A percentile compares a stretch with the other conserved stretches of the same genome.
Evolutionary conservation across 2,797 vertebrate genomes (phyloP).

Genomic region (Myotis pilosus): DNA sequence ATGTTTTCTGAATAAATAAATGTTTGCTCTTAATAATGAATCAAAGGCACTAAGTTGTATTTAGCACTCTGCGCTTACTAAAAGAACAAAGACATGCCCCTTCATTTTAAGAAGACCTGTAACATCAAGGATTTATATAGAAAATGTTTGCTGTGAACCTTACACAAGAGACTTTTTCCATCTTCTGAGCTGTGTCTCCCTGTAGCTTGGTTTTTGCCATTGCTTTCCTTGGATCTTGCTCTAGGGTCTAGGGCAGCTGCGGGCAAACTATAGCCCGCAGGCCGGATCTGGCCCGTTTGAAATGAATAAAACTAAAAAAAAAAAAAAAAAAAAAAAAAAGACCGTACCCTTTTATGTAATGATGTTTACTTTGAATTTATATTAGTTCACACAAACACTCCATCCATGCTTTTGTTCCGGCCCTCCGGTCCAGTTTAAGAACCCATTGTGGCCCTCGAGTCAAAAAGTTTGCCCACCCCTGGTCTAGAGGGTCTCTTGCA

Average conservation of each 20-base stretch:
- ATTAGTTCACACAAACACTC: too few species aligned
- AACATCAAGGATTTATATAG: neutral
- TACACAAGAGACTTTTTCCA: neutral
- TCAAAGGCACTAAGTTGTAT: neutral
- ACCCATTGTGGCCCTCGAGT: too few species aligned
- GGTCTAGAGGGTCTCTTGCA: neutral
- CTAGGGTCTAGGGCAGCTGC: too few species aligned
- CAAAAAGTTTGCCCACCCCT: too few species aligned
- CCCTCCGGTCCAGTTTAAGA: too few species aligned
- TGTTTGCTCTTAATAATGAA: neutral
- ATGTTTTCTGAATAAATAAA: slow-evolving; percentile 1
- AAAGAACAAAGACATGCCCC: neutral
- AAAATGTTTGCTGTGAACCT: neutral
- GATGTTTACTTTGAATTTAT: too few species aligned
- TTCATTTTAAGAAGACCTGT: neutral
- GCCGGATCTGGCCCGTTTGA: too few species aligned
- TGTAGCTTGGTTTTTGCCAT: neutral
- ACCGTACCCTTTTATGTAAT: too few species aligned
- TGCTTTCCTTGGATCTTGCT: neutral
- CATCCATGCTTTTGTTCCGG: too few species aligned
- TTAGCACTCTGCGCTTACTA: neutral
- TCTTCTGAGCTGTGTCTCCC: neutral
- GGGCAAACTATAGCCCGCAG: too few species aligned
- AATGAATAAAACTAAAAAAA: too few species aligned
- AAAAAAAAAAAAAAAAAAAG: too few species aligned